Percentiles rank a stretch among this genome's conserved stretches.
These are phyloP conservation scores for Ips typographus DNA, from an alignment of 1,140 invertebrate species.

Conservation along the genomic window DNA sequence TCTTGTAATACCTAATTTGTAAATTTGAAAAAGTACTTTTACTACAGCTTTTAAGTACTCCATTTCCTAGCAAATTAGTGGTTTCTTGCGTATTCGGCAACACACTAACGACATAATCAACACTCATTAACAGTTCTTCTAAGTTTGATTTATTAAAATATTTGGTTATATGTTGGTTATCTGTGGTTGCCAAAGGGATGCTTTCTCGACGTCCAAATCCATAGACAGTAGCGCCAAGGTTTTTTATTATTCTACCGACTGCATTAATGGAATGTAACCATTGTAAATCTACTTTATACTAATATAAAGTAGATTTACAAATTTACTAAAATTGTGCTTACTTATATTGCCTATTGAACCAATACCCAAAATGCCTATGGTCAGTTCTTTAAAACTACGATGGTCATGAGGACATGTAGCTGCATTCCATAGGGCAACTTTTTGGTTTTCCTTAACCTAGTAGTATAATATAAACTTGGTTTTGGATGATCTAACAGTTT, in stretches of 20 bases:
- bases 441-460: slow-evolving; percentile 52
- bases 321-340: slow-evolving; percentile 39
- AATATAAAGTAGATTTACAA: slow-evolving; percentile 14
- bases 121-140: slow-evolving; percentile 53
- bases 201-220: slow-evolving; percentile 50
- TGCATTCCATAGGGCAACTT: slow-evolving; percentile 48
- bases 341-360: slow-evolving; percentile 56
- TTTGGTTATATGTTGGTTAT: slow-evolving; percentile 42
- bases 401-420: slow-evolving; percentile 50
- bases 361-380: slow-evolving; percentile 57
- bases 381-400: slow-evolving; percentile 53
- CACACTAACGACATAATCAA: slow-evolving; percentile 62
- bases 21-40: slow-evolving; percentile 15
- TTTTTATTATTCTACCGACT: slow-evolving; percentile 54
- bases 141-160: slow-evolving; percentile 51
- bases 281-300: background rate
- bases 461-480: background rate
- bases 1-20: background rate
- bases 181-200: slow-evolving; percentile 37
- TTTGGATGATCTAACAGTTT: background rate
- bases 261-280: background rate
- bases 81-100: slow-evolving; percentile 60
- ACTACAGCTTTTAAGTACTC: slow-evolving; percentile 53
- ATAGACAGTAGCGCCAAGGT: slow-evolving; percentile 48
- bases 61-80: slow-evolving; percentile 48